Evolutionary conservation across 23 tunicate genomes (phyloP), one percentile per base, ranked within the genome.

Genomic region (Styela clava): DNA sequence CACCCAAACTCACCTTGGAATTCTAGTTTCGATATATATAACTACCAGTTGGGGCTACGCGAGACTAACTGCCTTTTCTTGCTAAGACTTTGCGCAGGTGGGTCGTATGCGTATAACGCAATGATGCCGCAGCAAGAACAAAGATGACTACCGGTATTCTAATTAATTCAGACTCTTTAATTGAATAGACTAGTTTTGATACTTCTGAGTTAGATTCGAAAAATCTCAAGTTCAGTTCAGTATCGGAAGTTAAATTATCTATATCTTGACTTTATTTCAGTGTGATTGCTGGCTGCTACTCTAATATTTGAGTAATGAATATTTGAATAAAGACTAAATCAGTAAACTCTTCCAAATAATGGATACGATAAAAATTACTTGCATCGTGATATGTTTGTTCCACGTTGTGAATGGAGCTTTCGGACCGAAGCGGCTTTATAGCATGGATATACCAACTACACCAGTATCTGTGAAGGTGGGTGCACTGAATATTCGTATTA

Each of bases 401-500:
- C 56, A 44, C 7, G 56, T 44, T 44, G 7, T 12, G 7, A 5
- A 44, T 44, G 81, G 81, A 25, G 88, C 84, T 19, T 91, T 91
- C 68, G 97, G 97, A 71, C 97, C 97, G 0, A 86, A 79, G 61
- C 86, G 79, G 52, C 70, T 91, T 2, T 91, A 86, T 78, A 82
- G 74, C 35, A 31, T 91, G 78, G 82, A 86, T 31, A 22, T 91
- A 3, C 85, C 84, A 16, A 78, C 87, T 1, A 70, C 74, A 28
- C 61, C 88, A 7, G 85, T 78, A 19, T 86, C 97, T 28, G 97
- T 91, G 0, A 86, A 86, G 85, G 97, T 91, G 78, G 81, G 82
- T n/a, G 1, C n/a, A n/a, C n/a, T n/a, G n/a, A n/a, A n/a, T n/a
- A n/a, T n/a, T n/a, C n/a, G n/a, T n/a, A n/a, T n/a, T n/a, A n/a